Base-by-base conservation (phyloP, 1,140 invertebrate species). In the Musca domestica region DNA sequence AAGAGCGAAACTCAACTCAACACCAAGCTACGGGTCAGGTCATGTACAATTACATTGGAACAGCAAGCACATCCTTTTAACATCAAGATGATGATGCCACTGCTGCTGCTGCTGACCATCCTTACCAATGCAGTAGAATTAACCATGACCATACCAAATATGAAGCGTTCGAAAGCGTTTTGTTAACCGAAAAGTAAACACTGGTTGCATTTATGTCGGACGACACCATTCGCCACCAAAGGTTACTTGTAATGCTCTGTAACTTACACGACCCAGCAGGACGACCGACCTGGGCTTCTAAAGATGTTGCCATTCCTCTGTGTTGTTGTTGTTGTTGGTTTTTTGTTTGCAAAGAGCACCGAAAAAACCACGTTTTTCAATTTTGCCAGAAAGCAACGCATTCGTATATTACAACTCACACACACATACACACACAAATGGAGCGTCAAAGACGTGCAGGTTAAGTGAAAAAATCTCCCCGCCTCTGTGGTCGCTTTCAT, bases 141-240 rank as follows among this genome's bases (percentile, higher is more conserved):
- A 61, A 61, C 56, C 56, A 61, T 61, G 56, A 41, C 56, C 56
- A 30, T 34, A 61, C 56, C 34, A 41, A 30, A 41, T 41, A 12
- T 41, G 10, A n/a, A 12, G 34, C 34, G 2, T 7, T 5, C 34
- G 27, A 30, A 41, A 41, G 56, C 56, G 56, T 61, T 61, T 61
- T 61, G 56, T 61, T 61, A 61, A 61, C 56, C 56, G 41, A 61
- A 61, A 61, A 61, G 56, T 61, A 61, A 61, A 61, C 56, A 61
- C 56, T 61, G 56, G 56, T 61, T 61, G 56, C 56, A 61, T 61
- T 61, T 30, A 41, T 34, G 30, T 41, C 56, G 30, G 20, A 61
- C 56, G 34, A 61, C 56, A 61, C 56, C 30, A 20, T 34, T 5
- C 20, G 41, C 27, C 30, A 20, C 56, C 56, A 61, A 61, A 61